A percentile compares a stretch with the other conserved stretches of the same genome.
Conservation (phyloP, 2,797 vertebrate species). For the Tauraco hartlaubi region DNA sequence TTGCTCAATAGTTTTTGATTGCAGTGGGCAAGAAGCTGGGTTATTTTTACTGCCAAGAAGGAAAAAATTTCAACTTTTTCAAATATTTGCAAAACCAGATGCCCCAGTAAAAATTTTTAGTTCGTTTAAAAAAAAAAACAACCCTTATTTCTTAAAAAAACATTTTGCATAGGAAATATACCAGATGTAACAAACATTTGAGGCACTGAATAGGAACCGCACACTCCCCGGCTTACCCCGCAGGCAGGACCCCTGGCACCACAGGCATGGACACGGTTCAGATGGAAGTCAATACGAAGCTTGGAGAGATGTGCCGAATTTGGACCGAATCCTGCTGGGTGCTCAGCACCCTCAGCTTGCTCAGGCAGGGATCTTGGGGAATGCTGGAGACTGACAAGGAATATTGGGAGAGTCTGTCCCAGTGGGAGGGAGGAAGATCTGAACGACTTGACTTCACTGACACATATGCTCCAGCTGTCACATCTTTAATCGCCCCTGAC, state of each 20-base stretch:
- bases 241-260: not conserved
- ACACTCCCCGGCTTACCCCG: not conserved
- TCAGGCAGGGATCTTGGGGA: not conserved
- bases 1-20: conserved; percentile 11
- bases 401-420: not conserved
- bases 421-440: not conserved
- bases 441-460: not conserved
- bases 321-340: rapidly evolving
- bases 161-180: not conserved
- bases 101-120: not conserved
- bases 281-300: rapidly evolving
- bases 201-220: not conserved
- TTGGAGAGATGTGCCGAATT: not conserved
- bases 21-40: not conserved
- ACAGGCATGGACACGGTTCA: not conserved
- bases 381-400: rapidly evolving
- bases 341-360: not conserved
- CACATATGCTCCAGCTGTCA: not conserved
- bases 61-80: not conserved
- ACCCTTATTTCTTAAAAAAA: not conserved
- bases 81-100: conserved; percentile 43
- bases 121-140: not conserved
- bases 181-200: not conserved
- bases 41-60: conserved; percentile 10
- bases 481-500: not conserved